These are phyloP conservation scores for Porites rus DNA, from an alignment of 92 coral and sea anemone genomes.

Conservation along the genomic window DNA sequence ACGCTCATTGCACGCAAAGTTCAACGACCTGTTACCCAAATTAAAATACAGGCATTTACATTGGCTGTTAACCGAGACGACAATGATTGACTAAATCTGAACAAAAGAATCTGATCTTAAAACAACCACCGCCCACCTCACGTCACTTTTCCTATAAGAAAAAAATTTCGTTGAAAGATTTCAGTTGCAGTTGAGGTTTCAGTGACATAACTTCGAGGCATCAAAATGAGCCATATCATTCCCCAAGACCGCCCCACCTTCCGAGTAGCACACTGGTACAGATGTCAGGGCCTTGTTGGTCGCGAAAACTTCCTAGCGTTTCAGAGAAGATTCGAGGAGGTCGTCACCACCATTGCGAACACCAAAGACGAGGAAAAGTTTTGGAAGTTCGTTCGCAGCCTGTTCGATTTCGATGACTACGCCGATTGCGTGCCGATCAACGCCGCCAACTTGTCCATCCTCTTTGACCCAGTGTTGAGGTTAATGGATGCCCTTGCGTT, in stretches of 20 bases:
- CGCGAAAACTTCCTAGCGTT: conserved; percentile 52
- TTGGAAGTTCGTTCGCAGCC: conserved; percentile 53
- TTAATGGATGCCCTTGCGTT: conserved; percentile 52
- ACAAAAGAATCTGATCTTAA: too few relatives aligned
- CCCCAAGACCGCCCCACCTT: conserved; percentile 68
- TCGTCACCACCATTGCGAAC: conserved; percentile 36
- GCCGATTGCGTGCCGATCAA: conserved; percentile 75
- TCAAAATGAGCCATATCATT: conserved; percentile 31
- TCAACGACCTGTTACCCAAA: too few relatives aligned
- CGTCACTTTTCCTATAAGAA: not conserved
- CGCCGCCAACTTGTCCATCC: conserved; percentile 68
- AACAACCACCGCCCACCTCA: too few relatives aligned
- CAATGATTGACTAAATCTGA: too few relatives aligned
- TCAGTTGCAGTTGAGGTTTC: not conserved
- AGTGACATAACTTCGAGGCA: not conserved
- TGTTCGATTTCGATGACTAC: conserved; percentile 59
- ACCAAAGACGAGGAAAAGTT: conserved; percentile 36
- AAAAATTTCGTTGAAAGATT: not conserved
- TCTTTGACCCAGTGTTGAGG: conserved; percentile 46
- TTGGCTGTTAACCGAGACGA: too few relatives aligned
- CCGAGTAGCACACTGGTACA: conserved; percentile 47
- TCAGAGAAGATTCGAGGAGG: conserved; percentile 33
- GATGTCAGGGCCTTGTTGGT: conserved; percentile 32
- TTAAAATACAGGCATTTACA: too few relatives aligned
- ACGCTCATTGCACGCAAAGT: too few relatives aligned